Percentiles rank a stretch among this genome's conserved stretches.
Conservation (phyloP, 1,140 invertebrate genomes). For the Lasaia peninsularis region DNA sequence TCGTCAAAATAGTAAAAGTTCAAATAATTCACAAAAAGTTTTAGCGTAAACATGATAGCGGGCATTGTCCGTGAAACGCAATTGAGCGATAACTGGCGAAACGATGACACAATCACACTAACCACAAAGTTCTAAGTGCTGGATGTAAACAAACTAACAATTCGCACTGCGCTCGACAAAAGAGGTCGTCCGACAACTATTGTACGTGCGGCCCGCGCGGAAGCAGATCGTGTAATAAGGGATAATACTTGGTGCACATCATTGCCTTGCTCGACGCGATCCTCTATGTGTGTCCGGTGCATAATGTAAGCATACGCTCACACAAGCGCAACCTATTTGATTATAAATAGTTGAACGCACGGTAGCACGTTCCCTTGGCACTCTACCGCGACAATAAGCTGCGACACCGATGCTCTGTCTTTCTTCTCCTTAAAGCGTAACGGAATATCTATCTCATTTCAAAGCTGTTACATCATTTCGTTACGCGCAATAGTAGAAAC, state of each 20-base stretch:
- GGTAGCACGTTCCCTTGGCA: constrained; percentile 75
- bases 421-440: constrained; percentile 28
- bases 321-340: constrained; percentile 63
- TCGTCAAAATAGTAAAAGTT: constrained; percentile 38
- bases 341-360: constrained; percentile 76
- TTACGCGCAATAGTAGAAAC: constrained; percentile 40
- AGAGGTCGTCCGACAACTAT: constrained; percentile 63
- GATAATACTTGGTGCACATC: constrained; percentile 75
- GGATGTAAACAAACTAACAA: constrained; percentile 69
- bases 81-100: constrained; percentile 54
- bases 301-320: constrained; percentile 64
- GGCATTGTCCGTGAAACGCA: constrained; percentile 62
- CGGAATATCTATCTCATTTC: constrained; percentile 40
- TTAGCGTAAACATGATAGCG: constrained; percentile 42
- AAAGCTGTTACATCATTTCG: constrained; percentile 65
- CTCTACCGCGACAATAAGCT: constrained; percentile 66
- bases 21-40: constrained; percentile 63
- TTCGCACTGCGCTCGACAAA: constrained; percentile 62
- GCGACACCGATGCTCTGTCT: constrained; percentile 46
- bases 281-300: constrained; percentile 57
- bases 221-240: constrained; percentile 74
- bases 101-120: constrained; percentile 67
- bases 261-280: constrained; percentile 60
- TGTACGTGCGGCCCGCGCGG: constrained; percentile 67
- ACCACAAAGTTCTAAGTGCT: constrained; percentile 52